Evolutionary conservation across 1,140 invertebrate species (phyloP).

Genomic region (Ericerus pela): DNA sequence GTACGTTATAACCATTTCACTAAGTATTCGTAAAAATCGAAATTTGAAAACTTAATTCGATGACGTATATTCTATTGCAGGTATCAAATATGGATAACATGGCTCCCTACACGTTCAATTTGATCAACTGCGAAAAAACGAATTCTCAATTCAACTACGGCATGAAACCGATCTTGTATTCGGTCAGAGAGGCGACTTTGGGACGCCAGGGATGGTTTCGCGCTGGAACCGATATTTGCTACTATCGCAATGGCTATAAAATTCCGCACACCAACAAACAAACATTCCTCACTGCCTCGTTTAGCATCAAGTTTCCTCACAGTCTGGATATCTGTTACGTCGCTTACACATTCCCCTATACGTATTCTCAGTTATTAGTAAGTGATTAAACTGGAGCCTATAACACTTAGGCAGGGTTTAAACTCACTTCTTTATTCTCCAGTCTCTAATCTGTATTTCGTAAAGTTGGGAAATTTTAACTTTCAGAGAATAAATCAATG

Average conservation of each 20-base stretch:
- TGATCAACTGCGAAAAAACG: conserved; percentile 78
- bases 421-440: no score
- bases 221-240: conserved; percentile 61
- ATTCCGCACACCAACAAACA: conserved; percentile 36
- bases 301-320: conserved; percentile 66
- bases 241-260: conserved; percentile 56
- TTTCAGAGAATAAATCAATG: no score
- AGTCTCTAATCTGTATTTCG: no score
- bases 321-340: conserved; percentile 69
- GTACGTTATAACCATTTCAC: conserved; percentile 33
- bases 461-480: no score
- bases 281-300: conserved; percentile 64
- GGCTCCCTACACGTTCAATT: conserved; percentile 68
- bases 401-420: not conserved
- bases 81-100: conserved; percentile 54
- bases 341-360: conserved; percentile 83
- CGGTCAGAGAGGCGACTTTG: conserved; percentile 50
- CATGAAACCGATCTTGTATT: conserved; percentile 84
- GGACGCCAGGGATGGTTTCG: conserved; percentile 56
- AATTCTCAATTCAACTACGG: conserved; percentile 84
- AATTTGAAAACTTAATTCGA: not conserved
- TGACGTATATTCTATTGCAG: not conserved
- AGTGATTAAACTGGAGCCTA: conserved; percentile 20
- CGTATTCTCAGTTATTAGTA: conserved; percentile 62
- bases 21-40: not conserved